Conservation (phyloP, 2,797 vertebrate genomes). For the Simalia tracyae region DNA sequence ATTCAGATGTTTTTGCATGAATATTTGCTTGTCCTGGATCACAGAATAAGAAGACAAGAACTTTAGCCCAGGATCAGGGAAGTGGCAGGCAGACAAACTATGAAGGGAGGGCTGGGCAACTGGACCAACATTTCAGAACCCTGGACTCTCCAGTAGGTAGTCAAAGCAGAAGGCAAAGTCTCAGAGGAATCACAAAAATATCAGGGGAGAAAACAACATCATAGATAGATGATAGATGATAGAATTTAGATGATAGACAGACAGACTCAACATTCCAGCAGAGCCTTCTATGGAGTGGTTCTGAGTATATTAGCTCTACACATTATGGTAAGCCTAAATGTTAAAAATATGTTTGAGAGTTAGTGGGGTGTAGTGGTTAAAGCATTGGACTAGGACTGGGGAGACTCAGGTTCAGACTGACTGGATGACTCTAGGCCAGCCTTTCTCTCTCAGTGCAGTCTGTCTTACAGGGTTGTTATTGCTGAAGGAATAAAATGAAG, state of each 20-base stretch:
- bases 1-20: not conserved
- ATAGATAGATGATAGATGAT: not conserved
- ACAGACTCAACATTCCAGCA: not conserved
- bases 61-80: not conserved
- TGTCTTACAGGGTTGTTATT: not conserved
- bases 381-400: not conserved
- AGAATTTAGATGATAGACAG: not conserved
- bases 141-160: not conserved
- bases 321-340: too few species aligned
- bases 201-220: not conserved
- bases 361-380: not conserved
- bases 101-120: not conserved
- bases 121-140: not conserved
- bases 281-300: too few species aligned
- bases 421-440: not conserved
- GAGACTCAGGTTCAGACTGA: not conserved
- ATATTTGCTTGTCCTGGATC: not conserved
- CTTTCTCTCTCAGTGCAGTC: not conserved
- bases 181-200: not conserved
- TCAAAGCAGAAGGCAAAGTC: not conserved
- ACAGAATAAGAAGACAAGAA: not conserved
- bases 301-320: too few species aligned
- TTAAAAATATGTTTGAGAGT: not conserved
- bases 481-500: not conserved
- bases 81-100: not conserved